Evolutionary conservation across 2,888 invertebrate species (phyloP).

Genomic region (Drosophila seclusa): DNA sequence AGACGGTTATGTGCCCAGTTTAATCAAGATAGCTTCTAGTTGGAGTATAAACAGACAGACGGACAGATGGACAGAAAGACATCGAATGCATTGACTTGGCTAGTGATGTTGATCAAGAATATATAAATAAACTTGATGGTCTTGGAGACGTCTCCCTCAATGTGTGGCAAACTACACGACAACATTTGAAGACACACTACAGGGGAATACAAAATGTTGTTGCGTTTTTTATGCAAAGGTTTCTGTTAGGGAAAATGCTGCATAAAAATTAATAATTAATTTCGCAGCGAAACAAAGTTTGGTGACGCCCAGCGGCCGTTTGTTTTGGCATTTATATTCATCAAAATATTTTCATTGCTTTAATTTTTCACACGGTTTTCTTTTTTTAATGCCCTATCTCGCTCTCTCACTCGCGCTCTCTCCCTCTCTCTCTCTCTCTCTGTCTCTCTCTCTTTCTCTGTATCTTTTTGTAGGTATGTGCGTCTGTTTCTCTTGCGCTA

Average conservation of each 20-base stretch:
- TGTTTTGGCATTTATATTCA: slow-evolving; percentile 62
- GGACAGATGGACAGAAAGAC: not conserved
- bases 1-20: not conserved
- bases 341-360: slow-evolving; percentile 56
- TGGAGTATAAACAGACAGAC: not conserved
- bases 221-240: slow-evolving; percentile 1
- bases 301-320: slow-evolving; percentile 43
- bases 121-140: not conserved
- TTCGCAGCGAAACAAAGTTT: slow-evolving; percentile 30
- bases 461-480: not conserved
- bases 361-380: slow-evolving; percentile 26
- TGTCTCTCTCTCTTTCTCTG: not conserved
- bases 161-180: not conserved
- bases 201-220: not conserved
- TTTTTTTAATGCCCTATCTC: slow-evolving; percentile 9
- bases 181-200: not conserved
- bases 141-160: not conserved
- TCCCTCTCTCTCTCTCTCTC: not conserved
- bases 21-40: not conserved
- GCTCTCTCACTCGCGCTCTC: not conserved
- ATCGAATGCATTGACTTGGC: not conserved
- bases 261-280: slow-evolving; percentile 58
- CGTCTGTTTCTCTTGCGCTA: not conserved
- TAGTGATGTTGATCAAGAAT: not conserved
- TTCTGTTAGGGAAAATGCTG: slow-evolving; percentile 44